A percentile compares a stretch with the other conserved stretches of the same genome.
Evolutionary conservation across 1,140 invertebrate species (phyloP).

Genomic region (Atta cephalotes): DNA sequence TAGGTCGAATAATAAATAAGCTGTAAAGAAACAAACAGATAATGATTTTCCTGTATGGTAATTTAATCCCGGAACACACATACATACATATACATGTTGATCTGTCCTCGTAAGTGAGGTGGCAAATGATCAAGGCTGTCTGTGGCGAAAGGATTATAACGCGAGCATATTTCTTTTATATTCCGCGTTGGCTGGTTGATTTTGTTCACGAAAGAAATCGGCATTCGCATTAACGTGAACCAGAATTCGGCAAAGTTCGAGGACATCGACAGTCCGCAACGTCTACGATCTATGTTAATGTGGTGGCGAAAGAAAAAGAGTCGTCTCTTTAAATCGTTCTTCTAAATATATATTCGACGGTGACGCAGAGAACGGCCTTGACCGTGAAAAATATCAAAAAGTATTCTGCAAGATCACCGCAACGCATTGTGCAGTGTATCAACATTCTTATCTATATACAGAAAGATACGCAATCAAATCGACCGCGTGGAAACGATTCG

Average conservation of each 20-base stretch:
- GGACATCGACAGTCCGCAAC: neutral
- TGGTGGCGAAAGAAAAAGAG: slow-evolving; percentile 5
- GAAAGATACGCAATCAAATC: slow-evolving; percentile 20
- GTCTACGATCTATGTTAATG: slow-evolving; percentile 51
- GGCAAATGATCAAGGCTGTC: slow-evolving; percentile 50
- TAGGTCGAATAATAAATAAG: neutral
- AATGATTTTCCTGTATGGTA: slow-evolving; percentile 25
- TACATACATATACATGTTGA: neutral
- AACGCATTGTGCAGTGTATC: slow-evolving; percentile 26
- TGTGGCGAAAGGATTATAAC: slow-evolving; percentile 48
- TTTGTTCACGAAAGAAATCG: slow-evolving; percentile 29
- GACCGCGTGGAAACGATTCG: slow-evolving; percentile 11
- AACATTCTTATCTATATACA: slow-evolving; percentile 35
- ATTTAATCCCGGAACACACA: slow-evolving; percentile 41
- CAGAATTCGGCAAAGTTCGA: slow-evolving; percentile 51
- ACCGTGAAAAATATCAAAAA: slow-evolving; percentile 83
- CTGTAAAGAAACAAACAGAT: neutral
- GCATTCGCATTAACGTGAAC: neutral
- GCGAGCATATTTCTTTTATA: slow-evolving; percentile 39
- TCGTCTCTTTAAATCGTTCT: slow-evolving; percentile 4
- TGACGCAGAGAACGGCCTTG: slow-evolving; percentile 81
- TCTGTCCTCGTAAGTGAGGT: slow-evolving; percentile 38
- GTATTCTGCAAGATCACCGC: slow-evolving; percentile 70
- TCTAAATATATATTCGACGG: slow-evolving; percentile 72
- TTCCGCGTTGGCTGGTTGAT: neutral